Base-by-base conservation (phyloP, 2,113 vertebrate genomes). In the Nothobranchius furzeri region DNA sequence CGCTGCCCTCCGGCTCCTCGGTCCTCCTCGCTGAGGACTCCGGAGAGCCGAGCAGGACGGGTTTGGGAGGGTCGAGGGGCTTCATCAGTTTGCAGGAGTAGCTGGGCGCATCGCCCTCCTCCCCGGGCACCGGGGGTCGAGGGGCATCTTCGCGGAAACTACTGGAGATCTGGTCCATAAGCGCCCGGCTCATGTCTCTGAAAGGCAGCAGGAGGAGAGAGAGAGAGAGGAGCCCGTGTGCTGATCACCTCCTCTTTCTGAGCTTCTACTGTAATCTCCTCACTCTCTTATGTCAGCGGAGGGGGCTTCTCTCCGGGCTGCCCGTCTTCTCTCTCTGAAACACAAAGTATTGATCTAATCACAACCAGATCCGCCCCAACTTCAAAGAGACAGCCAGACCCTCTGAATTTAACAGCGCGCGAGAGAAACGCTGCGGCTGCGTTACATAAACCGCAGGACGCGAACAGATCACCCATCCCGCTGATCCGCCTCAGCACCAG, bases 61-160 rank as follows among this genome's bases (percentile, higher is more conserved):
- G 65, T 88, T 88, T 89, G 78, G 92, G 88, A 87, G 92, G 89
- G 68, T 92, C 92, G 88, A 89, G 93, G 85, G 91, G 88, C 89
- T 92, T 95, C 88, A 93, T 89, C 70, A 89, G 76, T 89, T 87
- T 92, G 90, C 78, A 57, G 60, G 93, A 92, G 76, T 93, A 95
- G 82, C 92, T 85, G 87, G 94, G 93, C 65, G 93, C 87, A 76
- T 98, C 95, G 87, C 97, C 96, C 94, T 99, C 98, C 89, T 98
- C 95, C 77, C 98, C 98, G 0, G 98, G 98, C 70, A 99, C 97
- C 0, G 98, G 98, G 71, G 98, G 98, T 59, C 96, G 90, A 43
- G 98, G 98, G 67, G 96, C 96, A 95, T 99, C 98, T 93, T 99
- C 97, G 75, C 95, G 93, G 92, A 99, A 99, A 94, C 96, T 98